Conservation (phyloP, 2,113 vertebrate genomes). For the Epinephelus fuscoguttatus region DNA sequence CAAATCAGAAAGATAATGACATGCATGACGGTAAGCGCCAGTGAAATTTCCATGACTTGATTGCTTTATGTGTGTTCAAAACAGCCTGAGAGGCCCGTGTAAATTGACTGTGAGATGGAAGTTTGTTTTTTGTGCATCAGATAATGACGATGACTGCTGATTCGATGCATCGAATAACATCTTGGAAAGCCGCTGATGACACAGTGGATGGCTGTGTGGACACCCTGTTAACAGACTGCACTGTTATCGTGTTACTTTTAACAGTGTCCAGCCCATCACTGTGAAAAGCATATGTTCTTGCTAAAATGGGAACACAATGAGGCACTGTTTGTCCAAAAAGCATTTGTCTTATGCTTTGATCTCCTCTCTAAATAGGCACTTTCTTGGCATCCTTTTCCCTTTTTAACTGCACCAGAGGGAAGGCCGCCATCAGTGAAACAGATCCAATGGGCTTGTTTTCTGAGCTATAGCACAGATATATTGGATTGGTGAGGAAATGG, state of each 20-base stretch:
- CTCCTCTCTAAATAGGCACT: constrained; percentile 53
- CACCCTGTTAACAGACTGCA: background rate
- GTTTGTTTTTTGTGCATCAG: constrained; percentile 5
- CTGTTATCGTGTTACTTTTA: background rate
- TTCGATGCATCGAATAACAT: background rate
- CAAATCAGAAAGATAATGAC: constrained; percentile 27
- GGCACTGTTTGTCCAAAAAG: constrained; percentile 41
- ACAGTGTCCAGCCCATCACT: constrained; percentile 23
- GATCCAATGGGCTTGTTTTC: constrained; percentile 40
- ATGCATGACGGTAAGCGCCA: constrained; percentile 6
- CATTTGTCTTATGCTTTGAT: constrained; percentile 50
- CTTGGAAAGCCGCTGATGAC: constrained; percentile 5
- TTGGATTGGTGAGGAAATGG: constrained; percentile 34
- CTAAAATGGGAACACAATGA: constrained; percentile 49
- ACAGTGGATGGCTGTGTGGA: constrained; percentile 2
- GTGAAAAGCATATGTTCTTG: constrained; percentile 31
- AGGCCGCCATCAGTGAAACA: constrained; percentile 11
- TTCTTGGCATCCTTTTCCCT: constrained; percentile 47
- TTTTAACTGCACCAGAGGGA: constrained; percentile 51
- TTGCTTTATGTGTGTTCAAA: constrained; percentile 4
- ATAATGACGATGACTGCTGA: constrained; percentile 4
- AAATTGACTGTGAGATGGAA: constrained; percentile 10
- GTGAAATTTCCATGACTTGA: constrained; percentile 1
- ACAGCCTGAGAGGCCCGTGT: constrained; percentile 1
- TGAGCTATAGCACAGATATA: constrained; percentile 13